Evolutionary conservation across 2,797 vertebrate species (phyloP), one percentile per base, ranked within the genome.

Genomic region (Melanotaenia pygmaea): DNA sequence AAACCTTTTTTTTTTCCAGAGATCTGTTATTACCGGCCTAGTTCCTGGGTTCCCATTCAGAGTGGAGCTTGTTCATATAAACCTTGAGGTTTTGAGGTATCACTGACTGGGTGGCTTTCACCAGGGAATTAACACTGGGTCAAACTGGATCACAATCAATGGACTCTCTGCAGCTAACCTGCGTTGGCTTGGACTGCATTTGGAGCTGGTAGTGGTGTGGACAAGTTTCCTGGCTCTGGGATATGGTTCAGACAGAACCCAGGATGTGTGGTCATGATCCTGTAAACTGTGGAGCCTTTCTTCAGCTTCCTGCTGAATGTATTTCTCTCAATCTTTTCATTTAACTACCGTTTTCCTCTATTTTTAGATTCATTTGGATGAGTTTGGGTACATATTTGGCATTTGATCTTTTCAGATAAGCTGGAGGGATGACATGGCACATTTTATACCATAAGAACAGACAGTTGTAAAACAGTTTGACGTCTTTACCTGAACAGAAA

Each of bases 201-300:
- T 79, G 76, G 80, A 90, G 83, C 64, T 82, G 79, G 76, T 81
- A 89, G 91, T 93, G 90, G 94, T 97, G 88, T 96, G 92, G 83
- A 96, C 95, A 87, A 96, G 94, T 82, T 97, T 97, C 88, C 94
- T 95, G 81, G 95, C 95, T 86, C 90, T 79, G 0, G 92, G 94
- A 80, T 95, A 95, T 77, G 93, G 94, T 92, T 96, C 95, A 65
- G 86, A 80, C 77, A 59, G 77, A 81, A 85, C 93, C 91, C 76
- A 94, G 94, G 59, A 86, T 90, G 88, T 87, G 95, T 88, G 79
- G 93, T 93, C 94, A 47, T 90, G 59, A 67, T 86, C 51, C 94
- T 96, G 79, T 81, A 72, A 86, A 86, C 84, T 70, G 65, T 58
- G 34, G 26, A 76, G 72, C 63, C 63, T 63, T 57, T 45, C 63